A percentile compares a stretch with the other conserved stretches of the same genome.
phyloP scores from a whole-genome alignment of 2,888 invertebrate genomes.

The Lepidonotus clava region DNA sequence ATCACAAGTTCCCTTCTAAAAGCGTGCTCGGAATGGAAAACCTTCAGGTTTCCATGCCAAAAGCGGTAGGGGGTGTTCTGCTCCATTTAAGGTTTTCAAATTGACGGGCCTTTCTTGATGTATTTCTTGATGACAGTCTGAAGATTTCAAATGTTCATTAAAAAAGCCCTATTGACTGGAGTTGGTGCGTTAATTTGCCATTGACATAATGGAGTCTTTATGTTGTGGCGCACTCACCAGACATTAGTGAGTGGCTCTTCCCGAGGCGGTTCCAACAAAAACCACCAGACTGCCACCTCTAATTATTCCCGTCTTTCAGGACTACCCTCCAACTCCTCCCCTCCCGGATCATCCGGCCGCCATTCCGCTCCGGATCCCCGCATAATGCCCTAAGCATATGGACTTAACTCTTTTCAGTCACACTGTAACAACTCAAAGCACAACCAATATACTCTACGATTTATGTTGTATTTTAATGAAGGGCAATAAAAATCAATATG shows the following conservation, averaged over 20 bases:
- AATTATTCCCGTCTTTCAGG: neutral
- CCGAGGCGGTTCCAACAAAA: neutral
- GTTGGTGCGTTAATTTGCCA: slow-evolving; percentile 4
- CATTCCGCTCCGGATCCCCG: neutral
- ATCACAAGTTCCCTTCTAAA: neutral
- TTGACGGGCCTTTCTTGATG: neutral
- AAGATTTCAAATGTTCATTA: neutral
- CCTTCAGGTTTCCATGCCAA: neutral
- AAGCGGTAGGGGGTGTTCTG: neutral
- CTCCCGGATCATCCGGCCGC: neutral
- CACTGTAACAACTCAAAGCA: no score
- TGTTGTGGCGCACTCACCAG: neutral
- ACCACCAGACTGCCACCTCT: neutral
- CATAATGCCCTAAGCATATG: neutral
- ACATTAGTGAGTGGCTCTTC: neutral
- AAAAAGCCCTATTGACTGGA: neutral
- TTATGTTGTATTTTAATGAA: no score
- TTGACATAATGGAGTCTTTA: slow-evolving; percentile 28
- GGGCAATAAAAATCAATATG: no score
- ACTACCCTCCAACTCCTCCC: neutral
- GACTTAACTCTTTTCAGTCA: neutral
- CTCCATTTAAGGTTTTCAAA: neutral
- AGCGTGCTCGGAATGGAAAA: no score
- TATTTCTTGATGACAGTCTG: slow-evolving; percentile 3
- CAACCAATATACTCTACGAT: no score